Evolutionary conservation across 2,888 invertebrate species (phyloP).

Genomic region (Ophion costatus): DNA sequence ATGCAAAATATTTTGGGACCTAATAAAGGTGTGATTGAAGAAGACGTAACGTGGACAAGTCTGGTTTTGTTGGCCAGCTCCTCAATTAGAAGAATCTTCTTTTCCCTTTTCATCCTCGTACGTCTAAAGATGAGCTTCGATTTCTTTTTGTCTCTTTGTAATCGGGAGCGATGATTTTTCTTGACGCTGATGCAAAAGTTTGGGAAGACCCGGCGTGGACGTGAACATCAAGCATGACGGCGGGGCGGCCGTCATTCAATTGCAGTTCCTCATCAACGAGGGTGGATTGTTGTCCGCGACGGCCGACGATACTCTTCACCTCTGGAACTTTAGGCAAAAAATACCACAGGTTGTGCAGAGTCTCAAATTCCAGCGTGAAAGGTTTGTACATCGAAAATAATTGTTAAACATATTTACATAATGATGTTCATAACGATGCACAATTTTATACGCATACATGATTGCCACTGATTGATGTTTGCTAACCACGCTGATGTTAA

Average conservation of each 20-base stretch:
- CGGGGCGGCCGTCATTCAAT: constrained; percentile 92
- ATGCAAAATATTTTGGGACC: no score
- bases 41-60: no score
- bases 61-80: no score
- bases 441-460: background rate
- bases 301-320: constrained; percentile 97
- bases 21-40: no score
- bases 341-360: constrained; percentile 97
- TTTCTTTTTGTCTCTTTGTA: constrained; percentile 28
- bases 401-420: background rate
- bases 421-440: background rate
- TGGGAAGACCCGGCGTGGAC: constrained; percentile 99
- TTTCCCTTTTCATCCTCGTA: no score
- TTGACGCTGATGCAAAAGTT: constrained; percentile 82
- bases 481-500: background rate
- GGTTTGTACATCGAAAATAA: constrained; percentile 85
- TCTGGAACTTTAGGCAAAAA: constrained; percentile 99
- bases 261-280: constrained; percentile 98
- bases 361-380: constrained; percentile 98
- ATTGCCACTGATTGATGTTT: background rate
- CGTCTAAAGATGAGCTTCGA: background rate
- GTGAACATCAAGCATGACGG: constrained; percentile 95
- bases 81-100: no score
- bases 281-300: constrained; percentile 98
- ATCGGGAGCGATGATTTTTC: constrained; percentile 31